phyloP scores from a whole-genome alignment of 1,140 invertebrate genomes.

The Rhopalosiphum padi region DNA sequence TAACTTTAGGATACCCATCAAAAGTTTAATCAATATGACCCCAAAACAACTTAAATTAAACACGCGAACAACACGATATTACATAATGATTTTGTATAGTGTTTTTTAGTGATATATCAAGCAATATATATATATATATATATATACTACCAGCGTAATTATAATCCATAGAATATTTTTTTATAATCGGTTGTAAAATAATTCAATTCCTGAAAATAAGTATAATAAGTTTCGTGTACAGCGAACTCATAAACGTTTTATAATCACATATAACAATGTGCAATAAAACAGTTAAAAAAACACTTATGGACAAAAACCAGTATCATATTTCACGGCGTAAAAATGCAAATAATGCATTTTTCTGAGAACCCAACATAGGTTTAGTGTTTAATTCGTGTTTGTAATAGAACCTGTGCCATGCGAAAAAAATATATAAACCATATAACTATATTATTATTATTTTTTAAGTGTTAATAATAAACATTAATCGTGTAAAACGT shows the following conservation, averaged over 20 bases:
- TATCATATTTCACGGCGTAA: background rate
- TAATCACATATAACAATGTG: background rate
- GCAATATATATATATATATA: background rate
- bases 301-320: background rate
- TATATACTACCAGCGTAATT: too few relatives aligned
- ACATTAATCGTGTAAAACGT: background rate
- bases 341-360: background rate
- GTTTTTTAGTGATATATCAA: background rate
- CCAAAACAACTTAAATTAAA: background rate
- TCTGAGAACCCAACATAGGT: background rate
- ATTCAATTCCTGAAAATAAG: background rate
- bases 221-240: background rate
- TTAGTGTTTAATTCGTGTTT: background rate
- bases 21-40: constrained; percentile 6
- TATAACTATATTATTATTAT: background rate
- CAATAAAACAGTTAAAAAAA: background rate
- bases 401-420: background rate
- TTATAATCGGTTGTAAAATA: constrained; percentile 7
- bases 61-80: background rate
- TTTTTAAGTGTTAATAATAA: background rate
- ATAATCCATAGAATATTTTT: background rate
- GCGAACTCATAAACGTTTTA: background rate
- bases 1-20: background rate
- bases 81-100: background rate
- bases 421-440: background rate